phyloP scores from a whole-genome alignment of 1,140 invertebrate species.

The Pogonognathellus flavescens region DNA sequence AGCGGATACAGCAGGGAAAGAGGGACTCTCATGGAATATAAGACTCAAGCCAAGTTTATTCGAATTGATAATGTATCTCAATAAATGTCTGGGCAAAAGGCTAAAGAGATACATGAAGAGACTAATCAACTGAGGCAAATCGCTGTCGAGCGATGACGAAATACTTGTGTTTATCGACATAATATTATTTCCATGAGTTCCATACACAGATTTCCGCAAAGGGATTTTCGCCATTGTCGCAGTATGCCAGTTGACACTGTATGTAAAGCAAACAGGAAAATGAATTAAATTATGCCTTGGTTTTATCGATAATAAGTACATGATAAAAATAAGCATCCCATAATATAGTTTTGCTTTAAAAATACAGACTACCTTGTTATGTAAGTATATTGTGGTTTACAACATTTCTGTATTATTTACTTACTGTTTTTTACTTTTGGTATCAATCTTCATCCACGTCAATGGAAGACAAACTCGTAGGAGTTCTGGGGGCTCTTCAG shows the following conservation, averaged over 20 bases:
- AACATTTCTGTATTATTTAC: neutral
- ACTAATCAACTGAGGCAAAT: slow-evolving; percentile 15
- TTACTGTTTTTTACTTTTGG: neutral
- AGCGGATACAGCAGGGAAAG: neutral
- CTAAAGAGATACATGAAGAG: slow-evolving; percentile 30
- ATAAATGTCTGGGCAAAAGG: slow-evolving; percentile 43
- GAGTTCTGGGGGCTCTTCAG: neutral
- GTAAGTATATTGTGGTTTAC: neutral
- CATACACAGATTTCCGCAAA: slow-evolving; percentile 10
- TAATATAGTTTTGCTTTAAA: too few relatives aligned
- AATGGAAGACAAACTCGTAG: slow-evolving; percentile 1
- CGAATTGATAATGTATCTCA: slow-evolving; percentile 20
- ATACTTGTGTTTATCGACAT: slow-evolving; percentile 16
- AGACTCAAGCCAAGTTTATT: slow-evolving; percentile 14
- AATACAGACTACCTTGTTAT: too few relatives aligned
- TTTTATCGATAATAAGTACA: too few relatives aligned
- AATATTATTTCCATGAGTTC: neutral
- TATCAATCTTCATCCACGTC: neutral
- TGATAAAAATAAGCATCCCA: too few relatives aligned
- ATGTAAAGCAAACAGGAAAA: neutral
- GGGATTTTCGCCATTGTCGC: neutral
- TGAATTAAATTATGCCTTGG: too few relatives aligned
- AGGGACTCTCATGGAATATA: slow-evolving; percentile 27
- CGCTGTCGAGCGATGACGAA: slow-evolving; percentile 25
- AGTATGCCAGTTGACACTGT: slow-evolving; percentile 33